These are phyloP conservation scores for Solenopsis fugax DNA, from an alignment of 1,140 invertebrate species.

Conservation along the genomic window DNA sequence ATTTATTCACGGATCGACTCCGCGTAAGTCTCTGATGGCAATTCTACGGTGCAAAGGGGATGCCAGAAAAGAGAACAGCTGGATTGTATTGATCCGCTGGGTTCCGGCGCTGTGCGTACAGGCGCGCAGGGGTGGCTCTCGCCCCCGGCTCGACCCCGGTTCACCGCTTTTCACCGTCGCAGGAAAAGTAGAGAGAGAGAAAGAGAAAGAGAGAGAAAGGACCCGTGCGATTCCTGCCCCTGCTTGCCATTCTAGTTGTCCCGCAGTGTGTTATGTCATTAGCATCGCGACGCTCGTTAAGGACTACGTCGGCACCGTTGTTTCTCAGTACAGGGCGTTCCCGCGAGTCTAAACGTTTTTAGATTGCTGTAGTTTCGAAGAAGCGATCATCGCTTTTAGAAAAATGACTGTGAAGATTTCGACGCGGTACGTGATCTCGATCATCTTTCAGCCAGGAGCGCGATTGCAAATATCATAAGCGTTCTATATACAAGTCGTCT, in stretches of 20 bases:
- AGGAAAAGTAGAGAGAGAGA: slow-evolving; percentile 48
- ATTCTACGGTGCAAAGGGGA: slow-evolving; percentile 76
- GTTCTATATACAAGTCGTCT: background rate
- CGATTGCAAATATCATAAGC: background rate
- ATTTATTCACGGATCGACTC: slow-evolving; percentile 12
- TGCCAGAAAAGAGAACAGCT: slow-evolving; percentile 84
- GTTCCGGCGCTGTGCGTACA: slow-evolving; percentile 62
- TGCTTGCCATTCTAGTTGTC: slow-evolving; percentile 27
- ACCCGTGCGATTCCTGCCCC: slow-evolving; percentile 58
- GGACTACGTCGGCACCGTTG: slow-evolving; percentile 9
- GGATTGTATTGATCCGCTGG: slow-evolving; percentile 84
- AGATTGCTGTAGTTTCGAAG: background rate
- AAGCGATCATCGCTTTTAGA: background rate
- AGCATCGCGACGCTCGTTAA: slow-evolving; percentile 56
- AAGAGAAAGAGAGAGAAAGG: background rate
- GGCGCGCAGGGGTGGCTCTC: slow-evolving; percentile 81
- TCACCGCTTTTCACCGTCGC: slow-evolving; percentile 73
- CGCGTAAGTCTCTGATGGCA: background rate
- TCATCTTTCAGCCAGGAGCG: background rate
- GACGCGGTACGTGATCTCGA: slow-evolving; percentile 77
- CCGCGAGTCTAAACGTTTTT: no score
- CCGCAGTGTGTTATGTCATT: slow-evolving; percentile 73
- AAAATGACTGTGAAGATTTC: slow-evolving; percentile 85
- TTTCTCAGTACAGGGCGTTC: slow-evolving; percentile 1
- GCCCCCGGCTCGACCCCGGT: slow-evolving; percentile 68